phyloP scores from a whole-genome alignment of 2,888 invertebrate genomes.

The Ypsolopha sequella region DNA sequence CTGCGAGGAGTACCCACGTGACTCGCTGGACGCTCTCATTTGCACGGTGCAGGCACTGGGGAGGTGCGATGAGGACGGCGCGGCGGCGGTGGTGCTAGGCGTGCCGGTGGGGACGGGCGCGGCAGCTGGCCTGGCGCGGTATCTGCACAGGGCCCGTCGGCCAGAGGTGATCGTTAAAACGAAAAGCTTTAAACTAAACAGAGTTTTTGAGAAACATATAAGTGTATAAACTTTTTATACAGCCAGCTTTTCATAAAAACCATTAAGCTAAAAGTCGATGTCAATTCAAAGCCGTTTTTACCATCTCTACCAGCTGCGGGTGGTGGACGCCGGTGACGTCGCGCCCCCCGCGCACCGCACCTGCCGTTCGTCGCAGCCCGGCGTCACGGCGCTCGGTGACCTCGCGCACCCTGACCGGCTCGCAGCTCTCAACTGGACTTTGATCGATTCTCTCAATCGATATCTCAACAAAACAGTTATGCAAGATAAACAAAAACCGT shows the following conservation, averaged over 20 bases:
- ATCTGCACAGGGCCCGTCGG: neutral
- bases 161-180: neutral
- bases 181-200: too few relatives aligned
- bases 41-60: neutral
- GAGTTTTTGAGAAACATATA: too few relatives aligned
- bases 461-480: too few relatives aligned
- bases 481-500: too few relatives aligned
- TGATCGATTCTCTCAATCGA: too few relatives aligned
- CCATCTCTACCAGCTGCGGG: constrained; percentile 38
- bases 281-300: too few relatives aligned
- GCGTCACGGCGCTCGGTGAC: constrained; percentile 37
- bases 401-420: constrained; percentile 19
- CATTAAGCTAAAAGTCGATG: too few relatives aligned
- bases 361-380: constrained; percentile 21
- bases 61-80: constrained; percentile 2
- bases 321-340: constrained; percentile 38
- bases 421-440: too few relatives aligned
- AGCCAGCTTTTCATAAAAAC: too few relatives aligned
- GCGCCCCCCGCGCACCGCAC: constrained; percentile 31
- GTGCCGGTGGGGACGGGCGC: neutral
- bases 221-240: too few relatives aligned
- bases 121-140: neutral
- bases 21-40: neutral
- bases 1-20: neutral
- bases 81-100: constrained; percentile 2